Percentiles rank a stretch among this genome's conserved stretches.
Evolutionary conservation across 1,140 invertebrate species (phyloP).

Genomic region (Zaprionus lachaisei): DNA sequence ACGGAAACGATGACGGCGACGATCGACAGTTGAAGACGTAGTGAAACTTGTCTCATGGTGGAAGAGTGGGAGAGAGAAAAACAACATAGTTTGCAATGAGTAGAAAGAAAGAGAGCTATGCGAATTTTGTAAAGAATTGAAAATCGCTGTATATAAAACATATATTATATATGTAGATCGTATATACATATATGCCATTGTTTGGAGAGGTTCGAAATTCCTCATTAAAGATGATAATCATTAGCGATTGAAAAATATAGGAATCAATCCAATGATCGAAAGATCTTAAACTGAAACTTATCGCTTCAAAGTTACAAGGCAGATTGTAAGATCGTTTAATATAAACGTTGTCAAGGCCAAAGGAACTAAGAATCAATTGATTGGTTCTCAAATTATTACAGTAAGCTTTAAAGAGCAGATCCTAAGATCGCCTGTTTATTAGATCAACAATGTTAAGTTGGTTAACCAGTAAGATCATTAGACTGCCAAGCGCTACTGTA

Average conservation of each 20-base stretch:
- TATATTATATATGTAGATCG: background rate
- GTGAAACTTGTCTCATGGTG: constrained; percentile 19
- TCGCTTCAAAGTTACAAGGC: background rate
- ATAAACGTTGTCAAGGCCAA: no score
- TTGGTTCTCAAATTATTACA: no score
- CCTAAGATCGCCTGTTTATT: background rate
- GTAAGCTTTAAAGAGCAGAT: background rate
- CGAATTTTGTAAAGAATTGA: background rate
- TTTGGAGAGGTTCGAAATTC: no score
- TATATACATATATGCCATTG: background rate
- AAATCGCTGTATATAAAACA: background rate
- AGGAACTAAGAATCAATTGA: no score
- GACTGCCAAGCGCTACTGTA: background rate
- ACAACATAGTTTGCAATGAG: background rate
- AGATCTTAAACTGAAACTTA: background rate
- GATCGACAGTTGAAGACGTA: constrained; percentile 6
- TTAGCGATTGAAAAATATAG: background rate
- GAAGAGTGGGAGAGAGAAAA: background rate
- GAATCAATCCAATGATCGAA: background rate
- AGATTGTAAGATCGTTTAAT: no score
- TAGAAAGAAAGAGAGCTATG: background rate
- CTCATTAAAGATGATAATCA: background rate
- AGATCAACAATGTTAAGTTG: background rate
- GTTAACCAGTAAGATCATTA: background rate
- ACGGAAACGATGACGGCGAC: background rate